Conservation (phyloP, 2,797 vertebrate species). For the Silurus lanzhouensis region DNA sequence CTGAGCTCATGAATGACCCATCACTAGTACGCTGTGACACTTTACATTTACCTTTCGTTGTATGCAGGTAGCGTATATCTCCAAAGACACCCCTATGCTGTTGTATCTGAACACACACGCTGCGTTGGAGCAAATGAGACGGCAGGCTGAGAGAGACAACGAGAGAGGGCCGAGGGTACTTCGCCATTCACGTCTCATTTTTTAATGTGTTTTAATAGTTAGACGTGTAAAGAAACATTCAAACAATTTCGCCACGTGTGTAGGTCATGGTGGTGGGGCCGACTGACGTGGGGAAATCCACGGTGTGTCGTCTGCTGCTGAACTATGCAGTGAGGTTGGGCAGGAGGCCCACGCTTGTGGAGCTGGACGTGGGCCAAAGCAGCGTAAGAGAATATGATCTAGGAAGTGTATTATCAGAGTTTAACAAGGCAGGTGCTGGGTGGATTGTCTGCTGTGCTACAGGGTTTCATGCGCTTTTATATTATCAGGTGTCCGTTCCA, state of each 20-base stretch:
- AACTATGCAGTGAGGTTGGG: slow-evolving; percentile 93
- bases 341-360: slow-evolving; percentile 91
- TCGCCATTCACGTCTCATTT: neutral
- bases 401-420: neutral
- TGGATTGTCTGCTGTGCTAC: neutral
- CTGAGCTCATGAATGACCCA: too few species aligned
- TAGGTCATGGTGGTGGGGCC: slow-evolving; percentile 97
- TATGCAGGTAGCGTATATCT: slow-evolving; percentile 77
- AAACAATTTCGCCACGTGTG: neutral
- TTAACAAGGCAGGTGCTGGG: neutral
- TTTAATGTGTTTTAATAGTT: neutral
- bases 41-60: neutral
- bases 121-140: slow-evolving; percentile 95
- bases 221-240: neutral
- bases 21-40: neutral
- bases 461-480: neutral
- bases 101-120: slow-evolving; percentile 96
- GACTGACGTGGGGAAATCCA: slow-evolving; percentile 95
- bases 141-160: slow-evolving; percentile 91
- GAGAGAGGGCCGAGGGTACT: slow-evolving; percentile 90
- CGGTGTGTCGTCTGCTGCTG: slow-evolving; percentile 88
- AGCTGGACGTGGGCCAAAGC: slow-evolving; percentile 96
- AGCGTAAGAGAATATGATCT: slow-evolving; percentile 70
- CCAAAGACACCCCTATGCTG: slow-evolving; percentile 93
- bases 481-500: slow-evolving; percentile 85